Evolutionary conservation across 2,113 vertebrate genomes (phyloP).

Genomic region (Archilochus colubris): DNA sequence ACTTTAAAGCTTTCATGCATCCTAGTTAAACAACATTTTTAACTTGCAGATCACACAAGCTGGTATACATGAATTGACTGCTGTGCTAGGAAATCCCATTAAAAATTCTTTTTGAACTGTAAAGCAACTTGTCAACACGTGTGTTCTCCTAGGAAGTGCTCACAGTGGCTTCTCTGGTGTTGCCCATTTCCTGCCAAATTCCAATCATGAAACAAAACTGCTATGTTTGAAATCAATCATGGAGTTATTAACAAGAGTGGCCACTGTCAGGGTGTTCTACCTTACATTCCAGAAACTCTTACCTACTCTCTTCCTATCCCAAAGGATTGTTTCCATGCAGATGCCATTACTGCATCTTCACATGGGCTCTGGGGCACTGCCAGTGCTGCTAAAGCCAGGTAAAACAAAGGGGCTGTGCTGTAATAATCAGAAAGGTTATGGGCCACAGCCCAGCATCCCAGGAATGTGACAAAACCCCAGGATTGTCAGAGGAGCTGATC

Average conservation of each 20-base stretch:
- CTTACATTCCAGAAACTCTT: neutral
- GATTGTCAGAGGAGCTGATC: too few species aligned
- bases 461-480: too few species aligned
- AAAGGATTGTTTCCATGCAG: too few species aligned
- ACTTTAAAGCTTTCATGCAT: conserved; percentile 45
- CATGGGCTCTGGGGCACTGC: too few species aligned
- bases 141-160: neutral
- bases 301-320: too few species aligned
- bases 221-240: neutral
- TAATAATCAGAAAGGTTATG: too few species aligned
- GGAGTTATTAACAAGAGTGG: neutral
- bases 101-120: conserved; percentile 41
- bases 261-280: neutral
- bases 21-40: conserved; percentile 53
- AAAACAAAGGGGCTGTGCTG: too few species aligned
- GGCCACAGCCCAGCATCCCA: too few species aligned
- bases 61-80: neutral
- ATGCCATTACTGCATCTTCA: too few species aligned
- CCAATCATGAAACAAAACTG: neutral
- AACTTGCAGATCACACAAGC: conserved; percentile 41
- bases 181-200: neutral
- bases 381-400: too few species aligned
- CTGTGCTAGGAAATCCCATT: neutral
- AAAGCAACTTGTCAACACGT: conserved; percentile 15
- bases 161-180: neutral